These are phyloP conservation scores for Phasia obesa DNA, from an alignment of 2,888 invertebrate genomes.

Conservation along the genomic window DNA sequence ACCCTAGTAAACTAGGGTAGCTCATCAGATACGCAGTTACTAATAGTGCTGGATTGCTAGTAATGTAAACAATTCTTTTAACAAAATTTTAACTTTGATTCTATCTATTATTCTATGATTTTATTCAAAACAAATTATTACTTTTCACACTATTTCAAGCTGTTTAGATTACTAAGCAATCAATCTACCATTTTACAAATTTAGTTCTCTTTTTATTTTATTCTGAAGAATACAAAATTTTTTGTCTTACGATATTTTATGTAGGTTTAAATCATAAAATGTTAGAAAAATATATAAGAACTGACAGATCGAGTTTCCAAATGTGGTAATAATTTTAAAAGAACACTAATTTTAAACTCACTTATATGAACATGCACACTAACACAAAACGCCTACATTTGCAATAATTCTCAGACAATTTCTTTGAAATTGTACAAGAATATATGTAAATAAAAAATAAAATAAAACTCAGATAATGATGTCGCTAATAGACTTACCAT, in stretches of 20 bases:
- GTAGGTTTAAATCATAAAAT: not conserved
- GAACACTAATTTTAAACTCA: not conserved
- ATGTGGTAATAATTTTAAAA: constrained; percentile 45
- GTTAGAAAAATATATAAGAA: not conserved
- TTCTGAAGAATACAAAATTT: constrained; percentile 2
- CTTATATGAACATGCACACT: constrained; percentile 1
- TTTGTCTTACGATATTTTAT: not conserved
- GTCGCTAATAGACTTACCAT: constrained; percentile 54
- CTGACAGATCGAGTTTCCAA: constrained; percentile 53
- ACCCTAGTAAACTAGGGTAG: too few species aligned
- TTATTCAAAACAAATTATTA: too few species aligned
- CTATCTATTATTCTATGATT: too few species aligned
- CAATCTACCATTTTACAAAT: constrained; percentile 26
- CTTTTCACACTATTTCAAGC: too few species aligned
- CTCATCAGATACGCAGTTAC: too few species aligned
- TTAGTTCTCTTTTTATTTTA: not conserved
- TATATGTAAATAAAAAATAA: constrained; percentile 8
- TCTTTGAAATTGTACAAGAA: constrained; percentile 28
- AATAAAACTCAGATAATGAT: constrained; percentile 24
- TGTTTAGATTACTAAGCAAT: too few species aligned
- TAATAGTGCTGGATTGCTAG: too few species aligned
- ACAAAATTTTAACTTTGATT: too few species aligned
- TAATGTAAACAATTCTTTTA: too few species aligned
- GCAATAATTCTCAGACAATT: constrained; percentile 22
- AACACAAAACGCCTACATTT: constrained; percentile 55